Evolutionary conservation across 64 coral and sea anemone genomes (phyloP), one percentile per base, ranked within the genome.

Genomic region (Montipora efflorescens): DNA sequence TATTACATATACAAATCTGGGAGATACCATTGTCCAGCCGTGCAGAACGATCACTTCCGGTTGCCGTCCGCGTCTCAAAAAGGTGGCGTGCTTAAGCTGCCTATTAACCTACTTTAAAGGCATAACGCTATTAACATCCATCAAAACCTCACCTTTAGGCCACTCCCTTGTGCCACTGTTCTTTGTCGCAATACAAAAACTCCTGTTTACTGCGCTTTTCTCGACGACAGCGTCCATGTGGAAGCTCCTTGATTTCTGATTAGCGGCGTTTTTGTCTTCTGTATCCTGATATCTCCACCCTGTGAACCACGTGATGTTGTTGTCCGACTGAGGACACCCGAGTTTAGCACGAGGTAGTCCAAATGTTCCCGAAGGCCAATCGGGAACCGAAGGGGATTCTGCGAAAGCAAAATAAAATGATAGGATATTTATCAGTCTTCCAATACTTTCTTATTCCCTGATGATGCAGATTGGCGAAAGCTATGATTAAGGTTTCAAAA

Each of bases 261-360:
- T 93, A 4, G 10, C 15, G 6, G 92, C 83, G 4, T 20, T 20
- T 8, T 16, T 16, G 64, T 93, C 92, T 47, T 93, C 84, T 1
- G 92, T 93, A 57, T 93, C 92, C 47, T 93, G 92, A 64, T 74
- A 93, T 45, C 74, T 47, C 92, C 92, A 93, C 0, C 92, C 92
- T 4, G 76, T 80, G 8, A 69, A 28, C 92, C 92, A 93, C 19
- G 3, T 20, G 47, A 47, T 53, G 4, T 78, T 67, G 3, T 73
- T 67, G 3, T 73, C 25, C 3, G 84, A 68, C 2, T 14, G n/a
- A 59, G 92, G 92, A 88, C 92, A 93, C 0, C 84, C 92, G 58
- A 78, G 1, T 14, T 46, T 50, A 9, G 92, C 19, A 55, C 80
- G 80, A 46, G 84, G 83, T 4, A 93, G 75, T 5, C 92, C 91